Evolutionary conservation across 2,797 vertebrate species (phyloP), one percentile per base, ranked within the genome.

Genomic region (Lithobates sylvaticus): DNA sequence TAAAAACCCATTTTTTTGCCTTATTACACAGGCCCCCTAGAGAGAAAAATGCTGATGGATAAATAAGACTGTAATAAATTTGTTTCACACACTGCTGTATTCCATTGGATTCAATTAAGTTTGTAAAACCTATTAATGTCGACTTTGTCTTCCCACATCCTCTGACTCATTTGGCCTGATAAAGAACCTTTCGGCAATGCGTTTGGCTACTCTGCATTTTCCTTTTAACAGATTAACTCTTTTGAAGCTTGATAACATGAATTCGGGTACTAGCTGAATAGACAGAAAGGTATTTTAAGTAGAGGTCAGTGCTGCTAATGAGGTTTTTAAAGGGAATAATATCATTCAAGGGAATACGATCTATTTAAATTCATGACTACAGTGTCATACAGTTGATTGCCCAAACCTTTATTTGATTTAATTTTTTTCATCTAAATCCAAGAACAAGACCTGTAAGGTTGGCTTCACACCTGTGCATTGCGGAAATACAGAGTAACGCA

Each of bases 61-160:
- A 87, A 87, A 87, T 84, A 87, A 73, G 70, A n/a, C 86, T 84
- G 86, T 70, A 87, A 80, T 80, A 87, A 74, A 80, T 87, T 84
- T 87, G 81, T 76, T 78, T 84, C 47, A 50, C 58, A 64, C 81
- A 39, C 76, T 58, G 64, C 69, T 80, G 76, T 87, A 65, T 76
- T 64, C 70, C 75, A 84, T 87, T 87, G 76, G 84, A 70, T 87
- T 87, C 76, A 87, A 79, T 87, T 87, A 79, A 84, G 26, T 79
- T 58, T 78, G 32, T 64, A 75, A 87, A 64, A 80, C 76, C 76
- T 84, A 87, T 87, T 84, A 79, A 83, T 83, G 81, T 77, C 34
- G 21, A 61, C 81, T 84, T 75, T 76, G 67, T 80, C 81, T 84
- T 68, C 86, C 81, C 81, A 84, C 81, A 76, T 87, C 81, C 61